Percentiles rank a stretch among this genome's conserved stretches.
Conservation (phyloP, 2,113 vertebrate species). For the Steatornis caripensis region DNA sequence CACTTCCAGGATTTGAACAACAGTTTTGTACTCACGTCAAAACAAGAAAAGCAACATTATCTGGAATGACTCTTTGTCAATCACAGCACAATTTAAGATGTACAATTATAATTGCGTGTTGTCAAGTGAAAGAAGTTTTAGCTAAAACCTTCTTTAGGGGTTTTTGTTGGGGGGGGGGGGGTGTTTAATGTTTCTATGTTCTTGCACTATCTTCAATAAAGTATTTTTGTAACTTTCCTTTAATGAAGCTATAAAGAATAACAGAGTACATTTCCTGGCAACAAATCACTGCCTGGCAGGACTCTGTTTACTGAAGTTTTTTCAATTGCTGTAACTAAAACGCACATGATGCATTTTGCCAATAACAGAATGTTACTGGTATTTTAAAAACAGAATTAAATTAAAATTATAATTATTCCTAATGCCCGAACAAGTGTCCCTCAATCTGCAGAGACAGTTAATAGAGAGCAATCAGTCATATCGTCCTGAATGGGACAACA, state of each 20-base stretch:
- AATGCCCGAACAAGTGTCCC: not conserved
- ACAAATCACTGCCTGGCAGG: not conserved
- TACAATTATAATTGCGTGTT: not conserved
- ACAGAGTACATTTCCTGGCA: not conserved
- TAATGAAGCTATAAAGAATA: not conserved
- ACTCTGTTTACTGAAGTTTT: not conserved
- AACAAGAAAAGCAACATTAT: not conserved
- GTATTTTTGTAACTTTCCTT: not conserved
- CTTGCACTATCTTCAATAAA: not conserved
- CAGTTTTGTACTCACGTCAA: not conserved
- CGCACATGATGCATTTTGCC: not conserved
- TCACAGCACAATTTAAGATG: not conserved
- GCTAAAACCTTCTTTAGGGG: not conserved
- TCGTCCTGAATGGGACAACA: not conserved
- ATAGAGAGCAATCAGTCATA: not conserved
- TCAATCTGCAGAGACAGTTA: not conserved
- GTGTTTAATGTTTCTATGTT: not conserved
- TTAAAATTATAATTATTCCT: not conserved
- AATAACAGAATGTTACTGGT: not conserved
- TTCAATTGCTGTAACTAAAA: not conserved
- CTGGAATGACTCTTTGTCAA: not conserved
- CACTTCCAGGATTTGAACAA: not conserved
- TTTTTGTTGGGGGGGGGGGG: no score
- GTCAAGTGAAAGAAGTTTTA: not conserved
- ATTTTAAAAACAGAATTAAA: not conserved